A percentile compares a stretch with the other conserved stretches of the same genome.
phyloP scores from a whole-genome alignment of 2,797 vertebrate species.

The Chanos chanos region DNA sequence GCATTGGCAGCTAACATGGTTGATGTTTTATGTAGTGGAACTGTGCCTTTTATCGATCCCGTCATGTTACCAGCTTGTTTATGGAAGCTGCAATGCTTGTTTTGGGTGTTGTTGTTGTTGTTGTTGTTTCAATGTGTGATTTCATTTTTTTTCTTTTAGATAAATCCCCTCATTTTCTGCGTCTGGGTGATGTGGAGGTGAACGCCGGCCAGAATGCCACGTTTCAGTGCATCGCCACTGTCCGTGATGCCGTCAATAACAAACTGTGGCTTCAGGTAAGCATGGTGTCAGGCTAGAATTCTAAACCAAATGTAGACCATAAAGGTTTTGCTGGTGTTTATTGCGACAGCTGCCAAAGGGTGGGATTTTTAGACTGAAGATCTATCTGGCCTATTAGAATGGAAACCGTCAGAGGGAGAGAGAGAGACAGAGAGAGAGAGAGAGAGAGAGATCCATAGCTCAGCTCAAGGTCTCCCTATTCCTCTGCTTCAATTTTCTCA shows the following conservation, averaged over 20 bases:
- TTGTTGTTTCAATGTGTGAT: constrained; percentile 33
- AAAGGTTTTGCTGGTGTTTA: no score
- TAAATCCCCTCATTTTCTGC: constrained; percentile 94
- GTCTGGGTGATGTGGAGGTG: constrained; percentile 95
- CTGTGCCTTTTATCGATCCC: no score
- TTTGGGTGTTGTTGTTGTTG: background rate
- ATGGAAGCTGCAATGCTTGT: no score
- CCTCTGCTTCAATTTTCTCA: background rate
- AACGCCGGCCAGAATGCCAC: constrained; percentile 97
- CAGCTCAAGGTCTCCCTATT: background rate
- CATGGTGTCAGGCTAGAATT: background rate
- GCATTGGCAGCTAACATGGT: no score
- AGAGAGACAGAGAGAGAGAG: background rate
- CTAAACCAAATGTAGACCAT: no score
- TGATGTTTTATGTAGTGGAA: no score
- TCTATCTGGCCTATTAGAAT: constrained; percentile 18
- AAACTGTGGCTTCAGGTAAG: constrained; percentile 96
- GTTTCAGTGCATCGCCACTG: constrained; percentile 96
- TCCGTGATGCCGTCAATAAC: constrained; percentile 89
- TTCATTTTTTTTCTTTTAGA: constrained; percentile 16
- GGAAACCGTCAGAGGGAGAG: constrained; percentile 10
- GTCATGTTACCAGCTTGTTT: no score
- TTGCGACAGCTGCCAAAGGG: no score
- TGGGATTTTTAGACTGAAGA: background rate
- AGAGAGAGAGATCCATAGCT: background rate